Base-by-base conservation (phyloP, 2,888 invertebrate species). In the Anorthoa munda region DNA sequence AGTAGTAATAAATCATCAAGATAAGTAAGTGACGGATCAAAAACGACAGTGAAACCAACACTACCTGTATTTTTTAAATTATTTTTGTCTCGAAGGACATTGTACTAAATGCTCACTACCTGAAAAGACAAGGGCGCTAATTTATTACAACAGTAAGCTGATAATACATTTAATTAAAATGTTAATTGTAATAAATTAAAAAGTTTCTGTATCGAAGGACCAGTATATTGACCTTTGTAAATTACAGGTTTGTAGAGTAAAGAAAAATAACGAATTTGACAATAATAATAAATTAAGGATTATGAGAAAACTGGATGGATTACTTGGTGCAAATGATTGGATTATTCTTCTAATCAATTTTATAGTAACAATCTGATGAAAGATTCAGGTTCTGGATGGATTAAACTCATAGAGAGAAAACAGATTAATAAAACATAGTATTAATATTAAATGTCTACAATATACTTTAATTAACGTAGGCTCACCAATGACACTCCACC, bases 121-220 rank as follows among this genome's bases (percentile, higher is more conserved):
- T 77, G 81, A 69, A 81, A 75, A 60, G 70, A 74, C 84, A 85
- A 84, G 81, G 73, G 73, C 67, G 85, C 72, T 79, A 72, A 85
- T 81, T 82, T 81, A 78, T 78, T 78, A 31, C 66, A n/a, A 50
- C 59, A 60, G 31, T 55, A 65, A 59, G n/a, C 23, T 71, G 82
- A 81, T 81, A 81, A 81, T 7, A 48, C 56, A 50, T 56, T 56
- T 66, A 77, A 66, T 71, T 53, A 31, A 68, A 55, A 66, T 12
- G 26, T 81, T 66, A 77, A 73, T 61, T 70, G 64, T 53, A n/a
- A 64, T 56, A 56, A 71, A 60, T 80, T 80, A 55, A 21, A 67
- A 59, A 31, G 51, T 45, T 65, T 66, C 50, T 39, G 58, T 60
- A 75, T 26, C 65, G 60, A 79, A 82, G 64, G 50, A 80, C 56